phyloP scores from a whole-genome alignment of 2,797 vertebrate genomes.

The Urosaurus nigricauda region DNA sequence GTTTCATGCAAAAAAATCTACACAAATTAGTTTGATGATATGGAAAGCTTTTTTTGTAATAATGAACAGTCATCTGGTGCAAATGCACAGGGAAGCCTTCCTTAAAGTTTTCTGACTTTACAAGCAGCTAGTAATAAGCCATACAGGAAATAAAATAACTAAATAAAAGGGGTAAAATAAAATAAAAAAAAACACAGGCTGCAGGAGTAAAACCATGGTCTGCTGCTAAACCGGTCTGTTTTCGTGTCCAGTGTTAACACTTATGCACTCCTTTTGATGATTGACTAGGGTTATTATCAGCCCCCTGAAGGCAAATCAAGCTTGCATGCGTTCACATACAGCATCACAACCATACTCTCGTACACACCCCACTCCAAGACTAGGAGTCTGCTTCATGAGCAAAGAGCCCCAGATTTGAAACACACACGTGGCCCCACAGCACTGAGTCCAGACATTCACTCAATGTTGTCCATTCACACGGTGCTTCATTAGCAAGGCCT shows the following conservation, averaged over 20 bases:
- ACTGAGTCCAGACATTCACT: slow-evolving; percentile 93
- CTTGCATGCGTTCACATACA: slow-evolving; percentile 94
- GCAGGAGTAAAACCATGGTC: slow-evolving; percentile 91
- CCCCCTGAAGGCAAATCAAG: slow-evolving; percentile 89
- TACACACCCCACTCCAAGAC: slow-evolving; percentile 87
- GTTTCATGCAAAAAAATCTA: slow-evolving; percentile 86
- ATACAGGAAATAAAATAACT: slow-evolving; percentile 83
- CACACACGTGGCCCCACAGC: slow-evolving; percentile 90
- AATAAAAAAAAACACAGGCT: slow-evolving; percentile 89
- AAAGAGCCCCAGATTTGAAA: slow-evolving; percentile 86
- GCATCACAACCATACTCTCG: slow-evolving; percentile 88
- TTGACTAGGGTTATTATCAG: slow-evolving; percentile 85
- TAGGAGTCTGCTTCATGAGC: slow-evolving; percentile 86
- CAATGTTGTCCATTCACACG: slow-evolving; percentile 93
- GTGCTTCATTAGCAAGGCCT: slow-evolving; percentile 91
- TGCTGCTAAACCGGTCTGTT: slow-evolving; percentile 89
- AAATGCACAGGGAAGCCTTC: slow-evolving; percentile 89
- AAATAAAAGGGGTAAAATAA: slow-evolving; percentile 43
- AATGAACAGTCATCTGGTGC: slow-evolving; percentile 92
- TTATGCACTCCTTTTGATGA: slow-evolving; percentile 85
- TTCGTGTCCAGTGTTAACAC: slow-evolving; percentile 97
- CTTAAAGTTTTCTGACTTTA: slow-evolving; percentile 90
- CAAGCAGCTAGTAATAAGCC: slow-evolving; percentile 93
- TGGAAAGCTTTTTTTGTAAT: slow-evolving; percentile 90
- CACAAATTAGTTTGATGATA: slow-evolving; percentile 88